These are phyloP conservation scores for Andrena minutula DNA, from an alignment of 2,888 invertebrate species.

Conservation along the genomic window DNA sequence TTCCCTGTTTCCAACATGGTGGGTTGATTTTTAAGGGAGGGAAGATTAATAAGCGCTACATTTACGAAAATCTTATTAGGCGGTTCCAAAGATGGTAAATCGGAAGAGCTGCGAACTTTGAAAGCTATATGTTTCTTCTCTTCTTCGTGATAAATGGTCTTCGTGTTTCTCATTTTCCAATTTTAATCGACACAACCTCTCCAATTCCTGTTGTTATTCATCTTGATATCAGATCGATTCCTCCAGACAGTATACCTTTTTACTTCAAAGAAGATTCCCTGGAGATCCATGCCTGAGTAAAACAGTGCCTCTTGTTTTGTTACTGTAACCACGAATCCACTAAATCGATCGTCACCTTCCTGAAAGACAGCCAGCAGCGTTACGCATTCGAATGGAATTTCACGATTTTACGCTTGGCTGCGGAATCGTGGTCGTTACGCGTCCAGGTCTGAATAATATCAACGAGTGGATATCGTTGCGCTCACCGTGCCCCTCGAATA, in stretches of 20 bases:
- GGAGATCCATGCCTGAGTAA: not conserved
- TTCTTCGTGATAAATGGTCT: not conserved
- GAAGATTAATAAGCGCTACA: too few species aligned
- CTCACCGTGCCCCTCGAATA: conserved; percentile 59
- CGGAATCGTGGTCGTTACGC: conserved; percentile 64
- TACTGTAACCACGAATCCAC: conserved; percentile 10
- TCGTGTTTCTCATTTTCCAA: not conserved
- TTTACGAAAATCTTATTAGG: too few species aligned
- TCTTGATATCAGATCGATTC: conserved; percentile 9
- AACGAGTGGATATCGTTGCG: conserved; percentile 59
- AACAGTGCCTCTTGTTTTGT: not conserved
- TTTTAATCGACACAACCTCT: not conserved
- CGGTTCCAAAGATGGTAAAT: too few species aligned
- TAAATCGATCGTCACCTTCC: conserved; percentile 41
- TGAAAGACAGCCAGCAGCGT: conserved; percentile 39
- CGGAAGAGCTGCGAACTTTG: too few species aligned
- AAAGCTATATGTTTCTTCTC: too few species aligned
- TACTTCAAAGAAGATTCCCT: not conserved
- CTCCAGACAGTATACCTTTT: not conserved
- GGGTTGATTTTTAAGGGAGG: not conserved
- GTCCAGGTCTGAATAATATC: conserved; percentile 66
- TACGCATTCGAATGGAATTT: conserved; percentile 65
- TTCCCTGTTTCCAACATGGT: not conserved
- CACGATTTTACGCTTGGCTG: conserved; percentile 70
- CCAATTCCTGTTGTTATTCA: not conserved